These are phyloP conservation scores for Drosophila triauraria DNA, from an alignment of 1,140 invertebrate genomes.

Conservation along the genomic window DNA sequence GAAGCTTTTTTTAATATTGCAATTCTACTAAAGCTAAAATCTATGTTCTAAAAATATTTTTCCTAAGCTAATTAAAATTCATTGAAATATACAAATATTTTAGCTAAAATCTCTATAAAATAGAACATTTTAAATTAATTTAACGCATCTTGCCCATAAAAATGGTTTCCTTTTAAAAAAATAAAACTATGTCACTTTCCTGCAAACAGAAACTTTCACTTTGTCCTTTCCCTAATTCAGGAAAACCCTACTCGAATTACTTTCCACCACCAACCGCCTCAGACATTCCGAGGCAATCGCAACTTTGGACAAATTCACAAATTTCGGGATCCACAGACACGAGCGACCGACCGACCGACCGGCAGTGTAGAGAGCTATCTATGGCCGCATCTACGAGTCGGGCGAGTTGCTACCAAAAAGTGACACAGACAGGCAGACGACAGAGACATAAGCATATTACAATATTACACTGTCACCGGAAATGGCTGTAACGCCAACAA, in stretches of 20 bases:
- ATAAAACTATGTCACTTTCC: too few relatives aligned
- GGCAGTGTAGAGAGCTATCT: conserved; percentile 37
- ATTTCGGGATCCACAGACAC: conserved; percentile 6
- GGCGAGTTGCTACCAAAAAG: conserved; percentile 35
- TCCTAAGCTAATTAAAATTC: too few relatives aligned
- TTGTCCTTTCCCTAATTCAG: conserved; percentile 3
- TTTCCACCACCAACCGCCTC: neutral
- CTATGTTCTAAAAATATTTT: too few relatives aligned
- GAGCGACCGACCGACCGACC: conserved; percentile 4
- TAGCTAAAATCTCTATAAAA: too few relatives aligned
- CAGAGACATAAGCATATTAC: conserved; percentile 82
- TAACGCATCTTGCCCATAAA: neutral
- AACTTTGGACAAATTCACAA: conserved; percentile 38
- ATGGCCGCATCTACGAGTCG: conserved; percentile 41
- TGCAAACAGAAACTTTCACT: conserved; percentile 12
- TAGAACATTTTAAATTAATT: neutral
- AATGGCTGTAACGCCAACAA: conserved; percentile 59
- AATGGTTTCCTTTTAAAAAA: too few relatives aligned
- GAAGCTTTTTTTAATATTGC: too few relatives aligned
- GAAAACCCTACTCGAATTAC: conserved; percentile 2
- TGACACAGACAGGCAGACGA: conserved; percentile 57
- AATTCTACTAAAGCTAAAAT: too few relatives aligned
- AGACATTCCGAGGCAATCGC: too few relatives aligned
- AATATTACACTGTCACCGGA: conserved; percentile 83
- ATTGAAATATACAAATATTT: too few relatives aligned